Evolutionary conservation across 37 sponge, comb jelly and placozoan genomes (phyloP).

Genomic region (Ianthella basta): DNA sequence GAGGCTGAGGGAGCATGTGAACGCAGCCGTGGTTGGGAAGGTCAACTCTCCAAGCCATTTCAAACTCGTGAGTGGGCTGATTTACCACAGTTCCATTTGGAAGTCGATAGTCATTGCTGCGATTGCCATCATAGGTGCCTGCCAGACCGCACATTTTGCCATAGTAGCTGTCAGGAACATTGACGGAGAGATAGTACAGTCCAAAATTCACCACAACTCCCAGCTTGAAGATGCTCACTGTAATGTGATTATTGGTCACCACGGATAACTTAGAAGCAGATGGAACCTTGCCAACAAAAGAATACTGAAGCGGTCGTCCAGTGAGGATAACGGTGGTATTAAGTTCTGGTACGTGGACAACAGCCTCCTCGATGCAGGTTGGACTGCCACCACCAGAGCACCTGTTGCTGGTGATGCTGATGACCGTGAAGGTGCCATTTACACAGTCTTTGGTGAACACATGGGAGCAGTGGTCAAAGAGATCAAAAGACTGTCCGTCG

Average conservation of each 20-base stretch:
- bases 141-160: conserved; percentile 18
- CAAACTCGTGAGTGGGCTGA: not conserved
- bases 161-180: not conserved
- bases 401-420: not conserved
- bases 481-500: not conserved
- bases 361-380: conserved; percentile 10
- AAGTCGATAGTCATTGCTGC: not conserved
- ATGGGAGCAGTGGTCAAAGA: conserved; percentile 26
- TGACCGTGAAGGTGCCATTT: not conserved
- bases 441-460: conserved; percentile 25
- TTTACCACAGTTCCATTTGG: not conserved
- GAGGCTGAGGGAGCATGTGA: not conserved
- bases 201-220: not conserved
- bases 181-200: not conserved
- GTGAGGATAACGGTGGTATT: not conserved
- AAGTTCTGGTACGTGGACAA: not conserved
- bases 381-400: conserved; percentile 12
- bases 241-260: not conserved
- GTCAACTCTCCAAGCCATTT: not conserved
- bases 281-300: not conserved
- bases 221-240: not conserved
- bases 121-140: conserved; percentile 3
- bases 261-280: not conserved
- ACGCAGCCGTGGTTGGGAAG: not conserved
- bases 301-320: not conserved